Evolutionary conservation across 2,113 vertebrate genomes (phyloP).

Genomic region (Laticauda laticaudata): DNA sequence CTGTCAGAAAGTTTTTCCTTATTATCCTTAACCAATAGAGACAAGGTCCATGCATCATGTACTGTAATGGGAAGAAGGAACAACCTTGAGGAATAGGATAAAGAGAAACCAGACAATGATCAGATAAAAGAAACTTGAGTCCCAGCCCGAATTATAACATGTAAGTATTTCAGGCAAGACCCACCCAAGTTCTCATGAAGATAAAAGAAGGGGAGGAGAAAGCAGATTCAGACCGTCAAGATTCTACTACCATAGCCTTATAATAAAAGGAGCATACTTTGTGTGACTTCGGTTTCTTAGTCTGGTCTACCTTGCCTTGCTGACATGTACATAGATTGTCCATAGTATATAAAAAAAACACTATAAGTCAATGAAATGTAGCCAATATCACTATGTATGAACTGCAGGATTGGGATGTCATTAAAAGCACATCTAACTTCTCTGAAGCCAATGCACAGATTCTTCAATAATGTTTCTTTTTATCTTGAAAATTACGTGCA

Average conservation of each 20-base stretch:
- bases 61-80: not conserved
- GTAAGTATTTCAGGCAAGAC: not conserved
- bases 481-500: not conserved
- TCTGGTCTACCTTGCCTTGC: not conserved
- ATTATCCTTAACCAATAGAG: not conserved
- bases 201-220: not conserved
- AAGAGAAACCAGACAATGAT: not conserved
- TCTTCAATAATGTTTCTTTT: not conserved
- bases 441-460: not conserved
- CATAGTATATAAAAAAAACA: not conserved
- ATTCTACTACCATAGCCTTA: not conserved
- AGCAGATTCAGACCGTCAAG: not conserved
- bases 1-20: no score
- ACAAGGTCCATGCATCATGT: not conserved
- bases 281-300: not conserved
- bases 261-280: not conserved
- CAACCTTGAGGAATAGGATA: not conserved
- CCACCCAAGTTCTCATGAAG: not conserved
- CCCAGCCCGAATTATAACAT: not conserved
- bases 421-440: not conserved
- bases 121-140: not conserved
- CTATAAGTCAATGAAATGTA: not conserved
- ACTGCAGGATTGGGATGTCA: not conserved
- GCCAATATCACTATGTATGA: not conserved
- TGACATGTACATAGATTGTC: not conserved